Conservation (phyloP, 2,113 vertebrate genomes). For the Mormyrus lacerda region DNA sequence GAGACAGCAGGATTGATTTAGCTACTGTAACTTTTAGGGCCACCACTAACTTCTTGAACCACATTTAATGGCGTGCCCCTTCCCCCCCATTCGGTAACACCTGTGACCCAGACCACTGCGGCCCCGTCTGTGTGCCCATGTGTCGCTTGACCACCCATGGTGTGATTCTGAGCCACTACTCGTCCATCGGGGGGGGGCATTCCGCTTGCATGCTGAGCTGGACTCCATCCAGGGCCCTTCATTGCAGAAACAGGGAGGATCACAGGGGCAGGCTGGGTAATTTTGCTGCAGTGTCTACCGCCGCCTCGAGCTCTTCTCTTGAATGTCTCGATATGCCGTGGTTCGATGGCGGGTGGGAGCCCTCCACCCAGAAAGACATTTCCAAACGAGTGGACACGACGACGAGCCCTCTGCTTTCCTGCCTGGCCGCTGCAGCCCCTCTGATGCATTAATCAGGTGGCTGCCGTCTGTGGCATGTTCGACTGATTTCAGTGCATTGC, state of each 20-base stretch:
- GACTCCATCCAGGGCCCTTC: neutral
- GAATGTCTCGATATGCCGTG: too few relatives aligned
- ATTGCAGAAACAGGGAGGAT: neutral
- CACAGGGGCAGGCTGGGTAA: neutral
- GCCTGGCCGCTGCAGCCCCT: slow-evolving; percentile 46
- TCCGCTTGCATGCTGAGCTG: neutral
- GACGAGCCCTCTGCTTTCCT: slow-evolving; percentile 25
- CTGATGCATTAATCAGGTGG: slow-evolving; percentile 56
- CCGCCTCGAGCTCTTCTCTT: too few relatives aligned
- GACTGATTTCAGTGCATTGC: slow-evolving; percentile 36
- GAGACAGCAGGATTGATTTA: neutral
- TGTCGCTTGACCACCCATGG: neutral
- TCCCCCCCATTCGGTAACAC: neutral
- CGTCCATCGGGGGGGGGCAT: neutral
- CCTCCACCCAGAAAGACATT: slow-evolving; percentile 50
- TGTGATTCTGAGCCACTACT: neutral
- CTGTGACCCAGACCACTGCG: neutral
- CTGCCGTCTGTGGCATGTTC: slow-evolving; percentile 44
- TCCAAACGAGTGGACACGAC: slow-evolving; percentile 46
- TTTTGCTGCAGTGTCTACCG: neutral
- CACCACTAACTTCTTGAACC: neutral
- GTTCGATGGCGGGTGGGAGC: neutral
- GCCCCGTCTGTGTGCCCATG: neutral
- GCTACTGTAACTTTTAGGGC: neutral
- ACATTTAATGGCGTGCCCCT: neutral